phyloP scores from a whole-genome alignment of 2,113 vertebrate species.

The Anser brachyrhynchus region DNA sequence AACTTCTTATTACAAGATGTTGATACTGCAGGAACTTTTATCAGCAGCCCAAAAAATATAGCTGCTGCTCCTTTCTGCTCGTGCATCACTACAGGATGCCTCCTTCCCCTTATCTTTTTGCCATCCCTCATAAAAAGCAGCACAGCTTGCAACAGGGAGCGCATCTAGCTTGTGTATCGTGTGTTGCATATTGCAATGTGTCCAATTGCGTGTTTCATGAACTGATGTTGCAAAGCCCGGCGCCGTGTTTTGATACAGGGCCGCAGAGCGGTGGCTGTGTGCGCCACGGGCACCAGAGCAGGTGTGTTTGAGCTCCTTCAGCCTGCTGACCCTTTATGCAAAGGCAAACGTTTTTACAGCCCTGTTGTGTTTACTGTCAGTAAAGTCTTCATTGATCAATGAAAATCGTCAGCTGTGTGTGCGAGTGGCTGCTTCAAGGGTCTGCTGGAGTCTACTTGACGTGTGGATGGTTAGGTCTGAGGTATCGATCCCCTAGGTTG shows the following conservation, averaged over 20 bases:
- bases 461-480: slow-evolving; percentile 29
- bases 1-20: background rate
- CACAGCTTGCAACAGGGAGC: background rate
- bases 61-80: background rate
- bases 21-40: background rate
- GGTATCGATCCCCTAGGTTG: slow-evolving; percentile 48
- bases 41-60: background rate
- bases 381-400: slow-evolving; percentile 20
- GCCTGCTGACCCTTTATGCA: slow-evolving; percentile 12
- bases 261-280: background rate
- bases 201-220: background rate
- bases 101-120: background rate
- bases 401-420: background rate
- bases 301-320: background rate
- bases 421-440: background rate
- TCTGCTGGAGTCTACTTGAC: slow-evolving; percentile 29
- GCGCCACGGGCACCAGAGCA: background rate
- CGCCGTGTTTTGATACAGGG: background rate
- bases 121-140: background rate
- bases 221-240: background rate
- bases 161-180: background rate
- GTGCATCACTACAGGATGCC: background rate
- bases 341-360: slow-evolving; percentile 19
- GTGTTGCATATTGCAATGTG: background rate
- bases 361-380: background rate